Conservation (phyloP, 2,888 invertebrate species). For the Noctua pronuba region DNA sequence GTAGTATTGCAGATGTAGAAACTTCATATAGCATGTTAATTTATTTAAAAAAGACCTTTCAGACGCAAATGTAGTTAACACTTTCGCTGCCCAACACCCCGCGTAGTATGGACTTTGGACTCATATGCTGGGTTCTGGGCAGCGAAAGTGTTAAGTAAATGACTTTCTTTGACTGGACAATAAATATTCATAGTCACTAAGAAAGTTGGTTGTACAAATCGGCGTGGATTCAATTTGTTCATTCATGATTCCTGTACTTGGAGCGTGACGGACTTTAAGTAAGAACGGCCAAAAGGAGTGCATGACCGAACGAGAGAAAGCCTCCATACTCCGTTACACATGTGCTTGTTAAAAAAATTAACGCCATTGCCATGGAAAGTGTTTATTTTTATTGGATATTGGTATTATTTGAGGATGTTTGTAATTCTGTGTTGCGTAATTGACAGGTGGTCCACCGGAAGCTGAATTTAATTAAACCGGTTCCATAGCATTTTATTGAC, state of each 20-base stretch:
- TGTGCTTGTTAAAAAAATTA: slow-evolving; percentile 76
- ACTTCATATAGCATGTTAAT: slow-evolving; percentile 17
- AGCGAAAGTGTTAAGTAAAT: no score
- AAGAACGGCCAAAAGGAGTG: slow-evolving; percentile 78
- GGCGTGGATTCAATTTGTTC: slow-evolving; percentile 68
- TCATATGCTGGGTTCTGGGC: no score
- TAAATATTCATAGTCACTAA: slow-evolving; percentile 62
- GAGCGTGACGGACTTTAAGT: slow-evolving; percentile 68
- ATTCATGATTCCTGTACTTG: slow-evolving; percentile 66
- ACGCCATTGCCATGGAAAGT: slow-evolving; percentile 70
- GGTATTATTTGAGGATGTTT: slow-evolving; percentile 38
- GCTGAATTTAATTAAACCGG: slow-evolving; percentile 21
- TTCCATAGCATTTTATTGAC: background rate
- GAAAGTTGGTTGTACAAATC: slow-evolving; percentile 65
- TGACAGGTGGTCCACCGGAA: slow-evolving; percentile 30
- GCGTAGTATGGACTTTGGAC: no score
- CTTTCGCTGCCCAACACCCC: no score
- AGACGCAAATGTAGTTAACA: slow-evolving; percentile 33
- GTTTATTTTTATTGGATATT: slow-evolving; percentile 57
- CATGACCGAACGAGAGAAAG: slow-evolving; percentile 84
- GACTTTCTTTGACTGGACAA: slow-evolving; percentile 45
- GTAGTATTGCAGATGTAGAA: slow-evolving; percentile 8
- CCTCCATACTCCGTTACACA: slow-evolving; percentile 83
- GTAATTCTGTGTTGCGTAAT: slow-evolving; percentile 22
- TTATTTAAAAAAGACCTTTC: slow-evolving; percentile 38